phyloP scores from a whole-genome alignment of 2,888 invertebrate genomes.

The Lasioglossum vierecki region DNA sequence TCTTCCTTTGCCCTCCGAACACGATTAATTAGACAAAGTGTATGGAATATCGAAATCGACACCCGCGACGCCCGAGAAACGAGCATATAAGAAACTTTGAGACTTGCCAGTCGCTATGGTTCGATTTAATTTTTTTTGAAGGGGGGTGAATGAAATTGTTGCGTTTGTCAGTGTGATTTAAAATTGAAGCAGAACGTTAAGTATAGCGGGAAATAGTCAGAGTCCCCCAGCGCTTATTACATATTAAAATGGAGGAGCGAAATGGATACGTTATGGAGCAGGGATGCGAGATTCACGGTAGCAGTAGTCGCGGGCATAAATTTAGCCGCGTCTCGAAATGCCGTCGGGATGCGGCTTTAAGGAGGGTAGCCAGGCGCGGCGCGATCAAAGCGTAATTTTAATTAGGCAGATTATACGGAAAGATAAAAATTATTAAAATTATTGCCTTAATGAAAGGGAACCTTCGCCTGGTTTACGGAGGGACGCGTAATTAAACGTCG shows the following conservation, averaged over 20 bases:
- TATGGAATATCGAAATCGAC: not conserved
- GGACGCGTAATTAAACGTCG: conserved; percentile 83
- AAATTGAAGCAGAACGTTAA: not conserved
- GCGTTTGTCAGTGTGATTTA: not conserved
- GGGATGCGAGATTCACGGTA: not conserved
- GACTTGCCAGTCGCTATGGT: no score
- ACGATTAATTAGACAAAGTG: conserved; percentile 34
- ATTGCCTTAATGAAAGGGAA: conserved; percentile 84
- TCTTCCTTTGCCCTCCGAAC: conserved; percentile 37
- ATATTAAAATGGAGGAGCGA: conserved; percentile 9
- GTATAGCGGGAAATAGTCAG: not conserved
- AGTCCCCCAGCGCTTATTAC: conserved; percentile 1
- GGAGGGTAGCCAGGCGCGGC: conserved; percentile 72
- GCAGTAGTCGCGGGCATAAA: conserved; percentile 34
- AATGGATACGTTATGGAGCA: not conserved
- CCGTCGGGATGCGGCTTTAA: conserved; percentile 55
- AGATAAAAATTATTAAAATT: conserved; percentile 85
- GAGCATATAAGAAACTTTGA: no score
- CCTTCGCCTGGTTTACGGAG: conserved; percentile 74
- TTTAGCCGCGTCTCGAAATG: conserved; percentile 47
- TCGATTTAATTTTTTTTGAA: no score
- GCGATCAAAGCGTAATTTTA: conserved; percentile 84
- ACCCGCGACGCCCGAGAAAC: not conserved
- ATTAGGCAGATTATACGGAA: conserved; percentile 83
- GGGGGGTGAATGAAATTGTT: not conserved